Base-by-base conservation (phyloP, 2,888 invertebrate species). In the Ceraclea dissimilis region DNA sequence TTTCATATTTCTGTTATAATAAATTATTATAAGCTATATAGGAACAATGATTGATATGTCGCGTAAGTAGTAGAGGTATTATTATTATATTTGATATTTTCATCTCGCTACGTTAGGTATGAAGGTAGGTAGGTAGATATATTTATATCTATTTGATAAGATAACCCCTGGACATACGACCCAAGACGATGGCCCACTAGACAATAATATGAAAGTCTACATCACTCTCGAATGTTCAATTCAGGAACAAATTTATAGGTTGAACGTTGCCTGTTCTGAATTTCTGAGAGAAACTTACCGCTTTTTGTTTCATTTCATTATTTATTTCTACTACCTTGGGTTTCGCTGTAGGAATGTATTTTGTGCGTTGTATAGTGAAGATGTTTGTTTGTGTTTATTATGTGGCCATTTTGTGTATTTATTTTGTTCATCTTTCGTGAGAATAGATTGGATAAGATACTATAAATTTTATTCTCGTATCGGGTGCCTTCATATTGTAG, bases 371-470 rank as follows among this genome's bases (percentile, higher is more conserved):
- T 26, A 26, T 10, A 13, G 8, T 16, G 13, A 13, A 13, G 39
- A 39, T 39, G 4, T 16, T 39, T 39, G n/a, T 39, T 39, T 39
- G n/a, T 39, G 39, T 39, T 39, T 39, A 16, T 39, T 39, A 39
- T 16, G 39, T 39, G 39, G 39, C 39, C 39, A 39, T 39, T 39
- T 39, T 16, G 39, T 39, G 39, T 39, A 39, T 39, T 39, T 39
- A 39, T 39, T 39, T 39, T 39, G 39, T 39, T 39, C 39, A 39
- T 39, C 39, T 39, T 39, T 39, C 39, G n/a, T 16, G n/a, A n/a
- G 39, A 39, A 39, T 39, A 39, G 39, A 39, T 39, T 39, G 39
- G 39, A 39, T 39, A 39, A 39, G 39, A 39, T 39, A 16, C 39
- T 39, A 39, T 39, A 39, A 39, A 39, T n/a, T 39, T 39, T 39